Base-by-base conservation (phyloP, 2,113 vertebrate species). In the Procavia capensis region DNA sequence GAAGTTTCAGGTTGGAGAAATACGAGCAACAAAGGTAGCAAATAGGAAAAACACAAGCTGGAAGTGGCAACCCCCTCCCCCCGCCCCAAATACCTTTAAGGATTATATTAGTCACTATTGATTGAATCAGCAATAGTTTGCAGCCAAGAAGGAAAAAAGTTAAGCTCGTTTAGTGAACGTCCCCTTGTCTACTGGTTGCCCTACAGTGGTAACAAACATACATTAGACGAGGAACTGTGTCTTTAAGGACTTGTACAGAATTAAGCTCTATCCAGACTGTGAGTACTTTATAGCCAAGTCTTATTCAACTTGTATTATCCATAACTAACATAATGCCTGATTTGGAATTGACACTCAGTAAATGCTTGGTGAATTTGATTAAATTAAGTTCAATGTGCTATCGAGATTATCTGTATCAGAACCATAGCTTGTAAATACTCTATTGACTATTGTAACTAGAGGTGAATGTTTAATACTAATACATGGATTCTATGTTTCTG, bases 101-200 rank as follows among this genome's bases (percentile, higher is more conserved):
- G 70, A 16, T 11, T 9, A 36, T 90, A 86, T 89, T 92, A 96
- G 94, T 97, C 72, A 86, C 88, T 97, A 92, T 36, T 85, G 86
- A 97, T 95, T 92, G 80, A 89, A 27, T 93, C 95, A 95, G 78
- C 94, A 96, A 96, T 50, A 93, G 64, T 95, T 97, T 96, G 34
- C 87, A 96, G 93, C 78, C 82, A 94, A 96, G 95, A 89, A 98
- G 64, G 0, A 43, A 85, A 94, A 95, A 59, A 96, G 0, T 17
- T 91, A 95, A 94, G 97, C 57, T 94, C 86, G 96, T 91, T 88
- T 96, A 80, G 22, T 97, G 83, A 50, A 94, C 86, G 84, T 84
- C 88, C 96, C 96, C 85, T 34, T 20, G 27, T 43, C 87, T 75
- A 47, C 50, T 63, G 85, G 61, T 61, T 75, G 6, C 9, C 29